Percentiles rank a stretch among this genome's conserved stretches.
Conservation (phyloP, 2,797 vertebrate genomes). For the Cuculus canorus region DNA sequence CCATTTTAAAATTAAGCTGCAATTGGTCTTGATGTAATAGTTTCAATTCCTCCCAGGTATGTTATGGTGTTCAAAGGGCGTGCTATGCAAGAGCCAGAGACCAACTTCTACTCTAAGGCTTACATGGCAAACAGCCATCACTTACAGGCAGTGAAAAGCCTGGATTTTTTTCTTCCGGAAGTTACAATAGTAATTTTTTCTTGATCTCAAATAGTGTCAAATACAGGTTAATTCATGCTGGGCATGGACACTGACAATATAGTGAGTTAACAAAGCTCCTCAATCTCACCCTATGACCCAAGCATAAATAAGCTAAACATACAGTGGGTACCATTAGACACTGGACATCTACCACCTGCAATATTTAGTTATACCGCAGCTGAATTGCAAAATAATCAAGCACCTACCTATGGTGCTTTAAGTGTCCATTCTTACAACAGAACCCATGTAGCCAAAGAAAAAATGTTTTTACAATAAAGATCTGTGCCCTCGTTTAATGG, state of each 20-base stretch:
- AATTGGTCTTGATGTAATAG: neutral
- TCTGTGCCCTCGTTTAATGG: slow-evolving; percentile 40
- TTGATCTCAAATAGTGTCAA: neutral
- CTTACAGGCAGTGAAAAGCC: neutral
- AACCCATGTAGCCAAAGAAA: neutral
- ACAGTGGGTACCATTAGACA: slow-evolving; percentile 11
- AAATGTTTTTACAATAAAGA: neutral
- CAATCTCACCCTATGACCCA: slow-evolving; percentile 1
- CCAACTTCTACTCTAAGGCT: neutral
- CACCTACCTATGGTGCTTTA: neutral
- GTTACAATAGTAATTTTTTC: neutral
- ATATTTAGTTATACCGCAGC: neutral
- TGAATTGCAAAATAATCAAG: neutral
- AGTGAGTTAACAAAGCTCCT: neutral
- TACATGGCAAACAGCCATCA: neutral
- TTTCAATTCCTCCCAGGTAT: neutral
- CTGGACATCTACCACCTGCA: neutral
- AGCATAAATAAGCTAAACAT: slow-evolving; percentile 30
- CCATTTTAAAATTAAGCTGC: neutral
- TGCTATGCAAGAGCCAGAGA: neutral
- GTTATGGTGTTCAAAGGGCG: neutral
- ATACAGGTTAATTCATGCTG: neutral
- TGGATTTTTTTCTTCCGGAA: neutral
- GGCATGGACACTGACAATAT: neutral
- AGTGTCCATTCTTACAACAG: neutral